Conservation (phyloP, 2,888 invertebrate species). For the Euproctis similis region DNA sequence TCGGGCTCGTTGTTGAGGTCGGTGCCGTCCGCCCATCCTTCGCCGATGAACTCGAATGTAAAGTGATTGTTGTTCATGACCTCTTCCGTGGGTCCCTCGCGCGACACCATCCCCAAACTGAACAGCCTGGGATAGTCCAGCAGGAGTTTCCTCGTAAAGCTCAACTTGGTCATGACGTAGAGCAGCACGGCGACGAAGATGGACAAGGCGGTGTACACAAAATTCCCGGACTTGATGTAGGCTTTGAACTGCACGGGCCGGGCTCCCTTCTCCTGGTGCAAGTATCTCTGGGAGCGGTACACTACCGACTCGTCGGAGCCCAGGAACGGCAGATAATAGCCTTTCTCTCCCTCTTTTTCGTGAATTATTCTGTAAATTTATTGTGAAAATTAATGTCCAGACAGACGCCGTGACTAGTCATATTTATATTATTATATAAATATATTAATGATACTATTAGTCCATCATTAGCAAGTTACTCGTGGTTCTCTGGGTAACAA, state of each 20-base stretch:
- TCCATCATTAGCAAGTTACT: too few relatives aligned
- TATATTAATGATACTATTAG: too few relatives aligned
- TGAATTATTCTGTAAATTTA: conserved; percentile 74
- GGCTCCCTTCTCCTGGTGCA: conserved; percentile 79
- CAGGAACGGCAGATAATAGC: conserved; percentile 86
- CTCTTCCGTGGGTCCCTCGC: conserved; percentile 79
- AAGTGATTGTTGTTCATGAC: conserved; percentile 78
- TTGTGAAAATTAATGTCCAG: too few relatives aligned
- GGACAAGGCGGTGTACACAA: conserved; percentile 53
- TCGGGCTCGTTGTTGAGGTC: conserved; percentile 73
- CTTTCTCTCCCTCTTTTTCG: conserved; percentile 38
- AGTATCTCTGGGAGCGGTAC: conserved; percentile 85
- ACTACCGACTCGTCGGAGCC: conserved; percentile 90
- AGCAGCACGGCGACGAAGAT: conserved; percentile 73
- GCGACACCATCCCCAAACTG: conserved; percentile 81
- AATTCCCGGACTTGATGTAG: conserved; percentile 76
- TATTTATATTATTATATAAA: too few relatives aligned
- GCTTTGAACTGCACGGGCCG: conserved; percentile 87
- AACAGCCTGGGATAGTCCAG: conserved; percentile 69
- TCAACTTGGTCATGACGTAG: conserved; percentile 27
- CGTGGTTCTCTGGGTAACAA: too few relatives aligned
- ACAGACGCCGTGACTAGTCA: too few relatives aligned
- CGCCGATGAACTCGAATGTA: conserved; percentile 81
- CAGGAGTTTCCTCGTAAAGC: conserved; percentile 33
- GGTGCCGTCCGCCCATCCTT: conserved; percentile 82